A percentile compares a stretch with the other conserved stretches of the same genome.
Evolutionary conservation across 2,888 invertebrate genomes (phyloP).

Genomic region (Odontothrips loti): DNA sequence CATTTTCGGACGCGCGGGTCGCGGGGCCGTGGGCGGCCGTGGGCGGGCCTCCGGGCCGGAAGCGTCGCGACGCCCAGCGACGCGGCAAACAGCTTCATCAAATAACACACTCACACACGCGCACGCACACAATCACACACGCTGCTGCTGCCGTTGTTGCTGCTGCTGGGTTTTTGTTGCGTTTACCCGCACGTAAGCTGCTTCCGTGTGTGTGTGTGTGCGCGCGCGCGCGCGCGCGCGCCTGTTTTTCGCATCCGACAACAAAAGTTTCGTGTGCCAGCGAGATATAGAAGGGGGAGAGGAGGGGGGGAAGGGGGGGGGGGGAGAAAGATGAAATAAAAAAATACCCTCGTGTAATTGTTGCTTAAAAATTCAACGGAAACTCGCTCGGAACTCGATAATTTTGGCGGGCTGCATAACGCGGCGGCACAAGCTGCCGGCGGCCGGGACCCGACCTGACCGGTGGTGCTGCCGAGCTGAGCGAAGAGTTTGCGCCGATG

Average conservation of each 20-base stretch:
- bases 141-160: background rate
- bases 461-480: too few relatives aligned
- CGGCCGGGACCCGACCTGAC: too few relatives aligned
- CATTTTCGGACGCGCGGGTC: background rate
- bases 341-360: background rate
- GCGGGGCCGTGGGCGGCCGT: background rate
- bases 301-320: background rate
- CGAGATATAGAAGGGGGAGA: background rate
- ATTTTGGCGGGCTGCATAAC: too few relatives aligned
- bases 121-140: background rate
- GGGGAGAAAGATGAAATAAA: background rate
- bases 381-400: too few relatives aligned
- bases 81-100: constrained; percentile 13
- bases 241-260: too few relatives aligned
- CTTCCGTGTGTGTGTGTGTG: too few relatives aligned
- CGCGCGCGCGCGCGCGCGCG: too few relatives aligned
- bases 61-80: constrained; percentile 2
- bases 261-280: background rate
- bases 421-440: too few relatives aligned
- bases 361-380: background rate
- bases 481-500: too few relatives aligned
- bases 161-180: too few relatives aligned
- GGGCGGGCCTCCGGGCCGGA: constrained; percentile 6
- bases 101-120: constrained; percentile 8
- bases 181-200: too few relatives aligned